phyloP scores from a whole-genome alignment of 2,888 invertebrate genomes.

The Embidobia sp. region DNA sequence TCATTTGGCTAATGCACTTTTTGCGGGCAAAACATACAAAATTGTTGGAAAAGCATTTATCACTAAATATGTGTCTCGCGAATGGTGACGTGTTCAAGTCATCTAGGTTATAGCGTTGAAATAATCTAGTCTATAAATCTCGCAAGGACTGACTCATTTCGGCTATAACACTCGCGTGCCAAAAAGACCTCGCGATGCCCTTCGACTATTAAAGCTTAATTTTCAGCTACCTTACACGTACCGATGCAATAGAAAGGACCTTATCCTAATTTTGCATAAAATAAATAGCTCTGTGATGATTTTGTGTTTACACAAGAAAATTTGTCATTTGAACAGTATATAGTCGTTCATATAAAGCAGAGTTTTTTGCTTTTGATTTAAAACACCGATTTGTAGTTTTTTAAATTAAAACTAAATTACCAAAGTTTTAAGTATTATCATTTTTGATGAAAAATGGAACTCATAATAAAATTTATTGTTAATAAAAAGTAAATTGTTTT shows the following conservation, averaged over 20 bases:
- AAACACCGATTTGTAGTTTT: too few species aligned
- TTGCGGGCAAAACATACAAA: not conserved
- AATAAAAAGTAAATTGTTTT: too few species aligned
- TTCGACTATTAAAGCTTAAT: constrained; percentile 67
- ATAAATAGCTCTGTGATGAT: constrained; percentile 28
- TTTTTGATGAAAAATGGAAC: too few species aligned
- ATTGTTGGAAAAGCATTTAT: constrained; percentile 13
- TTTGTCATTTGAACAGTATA: too few species aligned
- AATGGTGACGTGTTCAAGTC: constrained; percentile 51
- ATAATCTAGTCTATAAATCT: constrained; percentile 64
- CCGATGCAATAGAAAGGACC: constrained; percentile 48
- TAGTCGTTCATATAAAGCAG: too few species aligned
- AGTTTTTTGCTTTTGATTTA: too few species aligned
- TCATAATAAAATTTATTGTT: too few species aligned
- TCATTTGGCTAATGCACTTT: not conserved
- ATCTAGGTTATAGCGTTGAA: constrained; percentile 53
- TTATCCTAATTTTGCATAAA: constrained; percentile 56
- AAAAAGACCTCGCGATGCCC: constrained; percentile 68
- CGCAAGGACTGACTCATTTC: constrained; percentile 65
- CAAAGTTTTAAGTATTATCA: too few species aligned
- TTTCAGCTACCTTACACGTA: constrained; percentile 51
- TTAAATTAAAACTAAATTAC: too few species aligned
- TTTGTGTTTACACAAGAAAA: too few species aligned
- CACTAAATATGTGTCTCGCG: constrained; percentile 9
- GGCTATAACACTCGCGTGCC: constrained; percentile 69